Evolutionary conservation across 2,113 vertebrate species (phyloP).

Genomic region (Pygathrix nemaeus): DNA sequence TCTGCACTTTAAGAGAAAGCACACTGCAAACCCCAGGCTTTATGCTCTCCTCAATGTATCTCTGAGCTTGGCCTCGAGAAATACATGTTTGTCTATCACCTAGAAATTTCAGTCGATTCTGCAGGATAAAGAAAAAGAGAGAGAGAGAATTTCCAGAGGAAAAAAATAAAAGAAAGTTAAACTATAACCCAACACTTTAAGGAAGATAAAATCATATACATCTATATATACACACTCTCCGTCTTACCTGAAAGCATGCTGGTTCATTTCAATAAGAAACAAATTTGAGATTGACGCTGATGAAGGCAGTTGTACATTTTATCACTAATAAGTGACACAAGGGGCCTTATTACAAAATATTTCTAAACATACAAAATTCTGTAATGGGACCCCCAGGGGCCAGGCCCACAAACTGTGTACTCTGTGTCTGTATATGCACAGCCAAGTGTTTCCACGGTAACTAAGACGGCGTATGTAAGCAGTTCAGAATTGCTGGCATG

Average conservation of each 20-base stretch:
- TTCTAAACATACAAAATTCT: slow-evolving; percentile 80
- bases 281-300: slow-evolving; percentile 73
- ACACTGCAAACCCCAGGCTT: not conserved
- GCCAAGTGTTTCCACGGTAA: slow-evolving; percentile 79
- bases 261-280: slow-evolving; percentile 78
- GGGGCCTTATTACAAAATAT: slow-evolving; percentile 83
- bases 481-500: not conserved
- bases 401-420: slow-evolving; percentile 39
- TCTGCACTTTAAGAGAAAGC: slow-evolving; percentile 21
- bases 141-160: not conserved
- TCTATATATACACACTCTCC: not conserved
- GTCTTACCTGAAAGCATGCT: not conserved
- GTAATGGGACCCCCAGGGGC: slow-evolving; percentile 78
- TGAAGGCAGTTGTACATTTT: slow-evolving; percentile 77
- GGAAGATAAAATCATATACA: slow-evolving; percentile 47
- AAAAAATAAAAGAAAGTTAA: slow-evolving; percentile 34
- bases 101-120: slow-evolving; percentile 62
- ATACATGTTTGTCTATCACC: slow-evolving; percentile 44
- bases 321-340: slow-evolving; percentile 80
- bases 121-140: slow-evolving; percentile 48
- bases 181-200: slow-evolving; percentile 53
- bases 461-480: not conserved
- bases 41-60: fast-evolving
- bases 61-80: slow-evolving; percentile 31
- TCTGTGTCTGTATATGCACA: not conserved